These are phyloP conservation scores for Montipora sp. DNA, from an alignment of 64 coral and sea anemone genomes.

Conservation along the genomic window DNA sequence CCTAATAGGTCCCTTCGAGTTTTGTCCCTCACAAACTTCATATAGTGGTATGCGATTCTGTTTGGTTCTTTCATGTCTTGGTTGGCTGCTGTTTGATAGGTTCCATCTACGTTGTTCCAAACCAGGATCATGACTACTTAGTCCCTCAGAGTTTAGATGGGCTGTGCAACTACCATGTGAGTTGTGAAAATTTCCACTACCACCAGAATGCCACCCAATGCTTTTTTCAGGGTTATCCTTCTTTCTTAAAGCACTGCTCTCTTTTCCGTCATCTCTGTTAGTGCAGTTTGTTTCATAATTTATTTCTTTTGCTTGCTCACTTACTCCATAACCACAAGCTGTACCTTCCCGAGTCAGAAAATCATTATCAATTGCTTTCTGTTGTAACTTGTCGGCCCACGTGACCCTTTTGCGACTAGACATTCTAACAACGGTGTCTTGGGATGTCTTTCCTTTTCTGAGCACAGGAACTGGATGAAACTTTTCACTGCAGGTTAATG, in stretches of 20 bases:
- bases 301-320: neutral
- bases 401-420: neutral
- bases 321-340: neutral
- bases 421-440: neutral
- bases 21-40: neutral
- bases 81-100: neutral
- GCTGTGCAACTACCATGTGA: neutral
- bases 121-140: too few relatives aligned
- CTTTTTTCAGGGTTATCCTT: neutral
- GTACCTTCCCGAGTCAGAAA: neutral
- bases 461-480: neutral
- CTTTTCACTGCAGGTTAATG: neutral
- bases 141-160: neutral
- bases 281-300: neutral
- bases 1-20: too few relatives aligned
- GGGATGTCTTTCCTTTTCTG: neutral
- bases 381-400: neutral
- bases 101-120: neutral
- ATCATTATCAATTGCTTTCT: neutral
- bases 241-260: neutral
- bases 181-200: neutral
- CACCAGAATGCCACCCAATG: neutral
- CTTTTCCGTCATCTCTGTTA: neutral
- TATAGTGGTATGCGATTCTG: neutral
- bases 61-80: too few relatives aligned